A percentile compares a stretch with the other conserved stretches of the same genome.
These are phyloP conservation scores for Lordiphosa mommai DNA, from an alignment of 1,140 invertebrate species.

Conservation along the genomic window DNA sequence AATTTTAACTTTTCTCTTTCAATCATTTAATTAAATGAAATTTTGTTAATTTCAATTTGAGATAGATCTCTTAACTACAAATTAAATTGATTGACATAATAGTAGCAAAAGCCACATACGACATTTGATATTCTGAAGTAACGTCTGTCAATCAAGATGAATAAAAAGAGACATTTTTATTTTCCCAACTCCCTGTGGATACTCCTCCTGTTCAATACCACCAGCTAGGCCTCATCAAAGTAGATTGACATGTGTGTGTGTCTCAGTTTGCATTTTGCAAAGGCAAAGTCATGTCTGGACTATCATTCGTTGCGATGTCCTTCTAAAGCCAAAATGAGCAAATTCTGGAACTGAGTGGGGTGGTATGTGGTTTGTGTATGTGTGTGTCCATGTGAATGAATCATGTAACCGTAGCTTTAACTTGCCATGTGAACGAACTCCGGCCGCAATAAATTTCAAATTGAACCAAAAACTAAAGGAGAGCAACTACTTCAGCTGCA, in stretches of 20 bases:
- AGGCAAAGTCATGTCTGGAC: slow-evolving; percentile 13
- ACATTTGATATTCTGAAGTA: slow-evolving; percentile 9
- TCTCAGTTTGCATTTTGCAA: slow-evolving; percentile 46
- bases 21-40: too few species aligned
- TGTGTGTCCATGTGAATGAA: slow-evolving; percentile 47
- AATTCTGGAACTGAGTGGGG: slow-evolving; percentile 14
- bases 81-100: background rate
- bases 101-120: background rate
- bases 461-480: slow-evolving; percentile 44
- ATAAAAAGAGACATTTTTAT: slow-evolving; percentile 52
- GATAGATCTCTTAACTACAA: slow-evolving; percentile 18
- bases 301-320: slow-evolving; percentile 4
- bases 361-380: slow-evolving; percentile 1
- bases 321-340: slow-evolving; percentile 28
- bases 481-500: slow-evolving; percentile 21
- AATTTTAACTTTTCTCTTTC: too few species aligned
- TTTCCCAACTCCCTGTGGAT: slow-evolving; percentile 28
- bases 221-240: slow-evolving; percentile 38
- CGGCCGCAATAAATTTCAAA: slow-evolving; percentile 73
- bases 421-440: slow-evolving; percentile 73
- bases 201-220: slow-evolving; percentile 10
- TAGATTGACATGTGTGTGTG: slow-evolving; percentile 63
- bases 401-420: slow-evolving; percentile 63
- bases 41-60: slow-evolving; percentile 26
- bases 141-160: slow-evolving; percentile 41